Evolutionary conservation across 2,888 invertebrate species (phyloP), one percentile per base, ranked within the genome.

Genomic region (Penaeus monodon): DNA sequence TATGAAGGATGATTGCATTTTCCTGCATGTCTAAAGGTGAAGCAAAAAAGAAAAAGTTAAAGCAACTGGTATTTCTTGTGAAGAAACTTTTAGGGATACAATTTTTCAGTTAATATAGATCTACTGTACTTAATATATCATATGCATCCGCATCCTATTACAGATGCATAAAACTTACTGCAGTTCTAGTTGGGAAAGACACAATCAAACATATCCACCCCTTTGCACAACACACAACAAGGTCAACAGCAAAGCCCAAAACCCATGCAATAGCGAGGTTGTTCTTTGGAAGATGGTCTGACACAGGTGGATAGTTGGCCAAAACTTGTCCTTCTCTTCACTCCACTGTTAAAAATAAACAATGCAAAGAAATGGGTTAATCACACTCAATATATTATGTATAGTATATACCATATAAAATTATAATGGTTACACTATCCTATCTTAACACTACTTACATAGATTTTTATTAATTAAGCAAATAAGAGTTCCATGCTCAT

Each of bases 131-230:
- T 57, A 57, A 2, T 1, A 17, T 17, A 57, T 57, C 57, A 57
- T 1, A 57, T 14, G 57, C 14, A 57, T 57, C 57, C 3, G 57
- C 14, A 57, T 57, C 57, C 17, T 57, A 12, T 1, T 17, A 3
- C 14, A 49, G 14, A 12, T 8, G 10, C 14, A 17, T 10, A 24
- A n/a, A 49, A 88, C 90, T 89, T 70, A 90, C 90, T 29, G 97
- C 99, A 87, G 98, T 99, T 91, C 99, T 94, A 44, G 98, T 98
- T 24, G 97, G n/a, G 97, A 92, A 96, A 99, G 8, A 99, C 99
- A 93, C 99, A 99, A 92, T 99, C 99, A 93, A 97, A 99, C 99
- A 99, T 99, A 92, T 99, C 99, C 88, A 97, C 96, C 76, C 99
- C 99, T 27, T 94, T 3, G 99, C 98, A 84, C 96, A 96, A 93